These are phyloP conservation scores for Agriotes lineatus DNA, from an alignment of 2,888 invertebrate species.

Conservation along the genomic window DNA sequence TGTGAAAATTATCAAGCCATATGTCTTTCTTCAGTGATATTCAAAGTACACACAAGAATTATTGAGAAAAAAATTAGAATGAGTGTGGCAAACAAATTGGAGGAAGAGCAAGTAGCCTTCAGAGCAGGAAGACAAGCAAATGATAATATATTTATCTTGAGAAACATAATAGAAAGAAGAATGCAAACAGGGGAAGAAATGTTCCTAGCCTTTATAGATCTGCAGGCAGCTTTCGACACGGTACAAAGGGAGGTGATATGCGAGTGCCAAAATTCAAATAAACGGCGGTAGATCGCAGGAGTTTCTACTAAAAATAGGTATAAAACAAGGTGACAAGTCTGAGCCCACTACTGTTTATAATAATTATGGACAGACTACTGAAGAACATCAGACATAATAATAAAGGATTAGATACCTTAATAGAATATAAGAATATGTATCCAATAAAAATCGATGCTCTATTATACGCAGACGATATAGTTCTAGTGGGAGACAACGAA, in stretches of 20 bases:
- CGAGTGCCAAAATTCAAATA: not conserved
- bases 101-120: not conserved
- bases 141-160: not conserved
- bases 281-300: not conserved
- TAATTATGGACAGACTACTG: too few species aligned
- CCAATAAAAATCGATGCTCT: not conserved
- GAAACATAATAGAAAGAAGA: not conserved
- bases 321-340: too few species aligned
- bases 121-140: not conserved
- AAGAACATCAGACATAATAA: not conserved
- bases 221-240: not conserved
- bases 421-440: not conserved
- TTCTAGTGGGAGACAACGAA: not conserved
- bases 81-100: not conserved
- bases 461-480: not conserved
- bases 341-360: too few species aligned
- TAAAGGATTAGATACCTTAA: not conserved
- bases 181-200: not conserved
- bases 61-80: conserved; percentile 5
- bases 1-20: too few species aligned
- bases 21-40: too few species aligned
- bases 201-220: not conserved
- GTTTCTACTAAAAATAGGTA: not conserved
- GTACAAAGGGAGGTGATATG: not conserved
- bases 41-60: too few species aligned